Evolutionary conservation across 2,797 vertebrate genomes (phyloP).

Genomic region (Schizopygopsis pylzovi): DNA sequence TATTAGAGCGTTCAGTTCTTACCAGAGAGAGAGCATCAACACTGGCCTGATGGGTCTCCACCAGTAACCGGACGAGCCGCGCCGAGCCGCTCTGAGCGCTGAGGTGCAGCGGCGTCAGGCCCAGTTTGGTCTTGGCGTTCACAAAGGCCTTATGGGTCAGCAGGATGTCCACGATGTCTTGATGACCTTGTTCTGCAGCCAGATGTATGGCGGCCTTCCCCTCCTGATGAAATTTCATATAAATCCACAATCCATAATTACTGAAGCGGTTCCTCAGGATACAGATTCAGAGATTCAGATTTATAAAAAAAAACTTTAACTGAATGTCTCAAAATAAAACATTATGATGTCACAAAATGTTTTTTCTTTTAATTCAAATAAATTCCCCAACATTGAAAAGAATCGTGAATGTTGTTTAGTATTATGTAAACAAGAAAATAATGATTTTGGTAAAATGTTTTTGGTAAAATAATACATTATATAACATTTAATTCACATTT

Average conservation of each 20-base stretch:
- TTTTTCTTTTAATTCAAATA: too few relatives aligned
- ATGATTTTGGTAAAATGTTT: not conserved
- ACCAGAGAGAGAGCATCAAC: conserved; percentile 64
- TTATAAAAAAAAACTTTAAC: not conserved
- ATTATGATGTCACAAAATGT: not conserved
- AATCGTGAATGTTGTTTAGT: not conserved
- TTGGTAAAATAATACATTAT: too few relatives aligned
- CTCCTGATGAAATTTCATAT: conserved; percentile 52
- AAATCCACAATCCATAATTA: not conserved
- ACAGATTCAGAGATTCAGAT: not conserved
- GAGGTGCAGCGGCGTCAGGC: conserved; percentile 72
- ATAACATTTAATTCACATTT: too few relatives aligned
- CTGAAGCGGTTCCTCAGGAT: not conserved
- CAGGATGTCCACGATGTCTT: conserved; percentile 68
- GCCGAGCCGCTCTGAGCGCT: conserved; percentile 67
- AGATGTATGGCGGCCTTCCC: conserved; percentile 73
- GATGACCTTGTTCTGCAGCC: conserved; percentile 66
- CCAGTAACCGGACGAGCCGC: conserved; percentile 65
- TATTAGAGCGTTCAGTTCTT: conserved; percentile 19
- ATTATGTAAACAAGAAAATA: not conserved
- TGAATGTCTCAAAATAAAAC: not conserved
- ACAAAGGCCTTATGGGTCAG: conserved; percentile 72
- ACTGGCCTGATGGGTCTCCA: conserved; percentile 65
- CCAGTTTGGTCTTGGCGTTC: conserved; percentile 72
- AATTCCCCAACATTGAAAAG: too few relatives aligned